phyloP scores from a whole-genome alignment of 2,888 invertebrate species.

The Pinctada fucata region DNA sequence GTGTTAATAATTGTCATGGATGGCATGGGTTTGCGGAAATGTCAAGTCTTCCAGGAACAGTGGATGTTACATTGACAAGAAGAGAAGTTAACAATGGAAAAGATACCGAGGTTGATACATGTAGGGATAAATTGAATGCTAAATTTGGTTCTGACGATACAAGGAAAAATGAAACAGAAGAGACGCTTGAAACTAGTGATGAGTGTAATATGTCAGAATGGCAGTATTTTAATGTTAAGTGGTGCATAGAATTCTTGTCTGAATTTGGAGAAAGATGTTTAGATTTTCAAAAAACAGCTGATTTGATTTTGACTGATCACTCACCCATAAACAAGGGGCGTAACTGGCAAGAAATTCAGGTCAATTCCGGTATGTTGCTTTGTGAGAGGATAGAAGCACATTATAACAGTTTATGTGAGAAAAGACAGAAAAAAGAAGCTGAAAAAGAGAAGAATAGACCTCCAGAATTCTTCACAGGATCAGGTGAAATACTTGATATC shows the following conservation, averaged over 20 bases:
- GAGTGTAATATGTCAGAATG: constrained; percentile 37
- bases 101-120: background rate
- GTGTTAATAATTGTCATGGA: constrained; percentile 71
- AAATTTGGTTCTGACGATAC: background rate
- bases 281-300: constrained; percentile 54
- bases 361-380: constrained; percentile 50
- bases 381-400: constrained; percentile 56
- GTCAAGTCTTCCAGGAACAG: background rate
- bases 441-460: constrained; percentile 41
- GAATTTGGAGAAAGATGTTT: constrained; percentile 67
- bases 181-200: background rate
- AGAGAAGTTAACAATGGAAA: background rate
- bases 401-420: constrained; percentile 42
- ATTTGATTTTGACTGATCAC: constrained; percentile 41
- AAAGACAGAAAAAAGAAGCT: constrained; percentile 42
- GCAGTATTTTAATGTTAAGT: constrained; percentile 62
- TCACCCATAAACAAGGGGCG: constrained; percentile 63
- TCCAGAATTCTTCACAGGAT: constrained; percentile 58
- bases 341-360: constrained; percentile 66
- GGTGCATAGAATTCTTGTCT: constrained; percentile 54
- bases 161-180: background rate
- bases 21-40: constrained; percentile 69
- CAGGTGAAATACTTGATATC: constrained; percentile 23
- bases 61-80: background rate
- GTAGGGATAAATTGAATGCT: background rate